A percentile compares a stretch with the other conserved stretches of the same genome.
Conservation (phyloP, 2,797 vertebrate species). For the Urocyon cinereoargenteus region DNA sequence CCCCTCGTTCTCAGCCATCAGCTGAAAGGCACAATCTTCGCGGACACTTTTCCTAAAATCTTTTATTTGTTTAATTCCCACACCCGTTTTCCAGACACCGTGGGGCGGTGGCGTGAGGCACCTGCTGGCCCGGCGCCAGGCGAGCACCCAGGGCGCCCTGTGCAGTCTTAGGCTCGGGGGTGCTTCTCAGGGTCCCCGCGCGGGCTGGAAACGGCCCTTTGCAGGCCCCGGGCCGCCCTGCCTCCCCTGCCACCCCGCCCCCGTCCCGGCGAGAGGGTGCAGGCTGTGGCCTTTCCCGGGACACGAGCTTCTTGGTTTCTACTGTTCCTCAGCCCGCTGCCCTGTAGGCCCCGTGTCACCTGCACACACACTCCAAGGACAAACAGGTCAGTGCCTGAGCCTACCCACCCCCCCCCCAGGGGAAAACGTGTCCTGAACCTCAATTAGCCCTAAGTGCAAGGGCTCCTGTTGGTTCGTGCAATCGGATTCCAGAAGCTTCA, state of each 20-base stretch:
- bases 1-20: rapidly evolving
- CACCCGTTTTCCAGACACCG: not conserved
- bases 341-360: not conserved
- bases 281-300: not conserved
- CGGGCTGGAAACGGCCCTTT: not conserved
- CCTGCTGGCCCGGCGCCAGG: not conserved
- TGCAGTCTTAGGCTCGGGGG: not conserved
- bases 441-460: not conserved
- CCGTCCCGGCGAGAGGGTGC: rapidly evolving
- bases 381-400: not conserved
- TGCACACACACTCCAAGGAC: not conserved
- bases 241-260: not conserved
- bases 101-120: not conserved
- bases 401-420: too few relatives aligned
- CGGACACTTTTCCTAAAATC: too few relatives aligned
- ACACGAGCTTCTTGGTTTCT: not conserved
- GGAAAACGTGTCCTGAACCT: not conserved
- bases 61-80: not conserved
- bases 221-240: not conserved
- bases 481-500: too few relatives aligned
- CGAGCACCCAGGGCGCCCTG: not conserved
- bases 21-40: not conserved
- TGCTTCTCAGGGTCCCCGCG: not conserved
- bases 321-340: not conserved
- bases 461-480: too few relatives aligned